Evolutionary conservation across 1,140 invertebrate genomes (phyloP).

Genomic region (Augochlora pura): DNA sequence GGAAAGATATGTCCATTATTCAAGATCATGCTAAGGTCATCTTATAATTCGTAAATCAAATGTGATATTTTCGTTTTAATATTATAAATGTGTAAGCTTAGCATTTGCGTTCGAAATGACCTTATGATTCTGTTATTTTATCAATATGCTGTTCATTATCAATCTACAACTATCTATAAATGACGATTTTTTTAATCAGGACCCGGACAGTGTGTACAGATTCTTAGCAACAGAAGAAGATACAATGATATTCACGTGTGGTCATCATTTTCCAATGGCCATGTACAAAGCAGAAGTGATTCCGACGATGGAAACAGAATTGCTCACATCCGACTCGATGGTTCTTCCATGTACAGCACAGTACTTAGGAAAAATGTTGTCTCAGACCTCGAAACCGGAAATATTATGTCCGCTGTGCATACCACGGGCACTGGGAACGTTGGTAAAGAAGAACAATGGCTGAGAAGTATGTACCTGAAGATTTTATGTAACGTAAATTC

Average conservation of each 20-base stretch:
- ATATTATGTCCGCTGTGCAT: slow-evolving; percentile 76
- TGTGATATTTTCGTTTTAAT: neutral
- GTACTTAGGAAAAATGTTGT: slow-evolving; percentile 71
- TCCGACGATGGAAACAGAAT: slow-evolving; percentile 76
- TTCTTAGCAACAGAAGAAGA: slow-evolving; percentile 74
- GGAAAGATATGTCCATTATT: neutral
- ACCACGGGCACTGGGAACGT: slow-evolving; percentile 68
- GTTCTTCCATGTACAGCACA: slow-evolving; percentile 75
- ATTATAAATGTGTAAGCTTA: neutral
- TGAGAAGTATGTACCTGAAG: slow-evolving; percentile 52
- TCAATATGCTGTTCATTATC: no score
- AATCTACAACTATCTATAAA: neutral
- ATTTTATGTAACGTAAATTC: slow-evolving; percentile 37
- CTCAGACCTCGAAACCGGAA: slow-evolving; percentile 68
- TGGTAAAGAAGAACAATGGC: slow-evolving; percentile 61
- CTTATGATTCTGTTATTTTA: no score
- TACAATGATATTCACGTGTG: slow-evolving; percentile 78
- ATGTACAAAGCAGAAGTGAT: slow-evolving; percentile 73
- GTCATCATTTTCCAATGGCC: slow-evolving; percentile 76
- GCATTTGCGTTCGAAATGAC: no score
- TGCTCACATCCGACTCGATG: slow-evolving; percentile 69
- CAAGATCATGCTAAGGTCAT: no score
- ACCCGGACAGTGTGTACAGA: slow-evolving; percentile 70
- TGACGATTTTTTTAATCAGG: slow-evolving; percentile 51
- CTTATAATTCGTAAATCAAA: no score